Evolutionary conservation across 2,797 vertebrate species (phyloP).

Genomic region (Trachurus trachurus): DNA sequence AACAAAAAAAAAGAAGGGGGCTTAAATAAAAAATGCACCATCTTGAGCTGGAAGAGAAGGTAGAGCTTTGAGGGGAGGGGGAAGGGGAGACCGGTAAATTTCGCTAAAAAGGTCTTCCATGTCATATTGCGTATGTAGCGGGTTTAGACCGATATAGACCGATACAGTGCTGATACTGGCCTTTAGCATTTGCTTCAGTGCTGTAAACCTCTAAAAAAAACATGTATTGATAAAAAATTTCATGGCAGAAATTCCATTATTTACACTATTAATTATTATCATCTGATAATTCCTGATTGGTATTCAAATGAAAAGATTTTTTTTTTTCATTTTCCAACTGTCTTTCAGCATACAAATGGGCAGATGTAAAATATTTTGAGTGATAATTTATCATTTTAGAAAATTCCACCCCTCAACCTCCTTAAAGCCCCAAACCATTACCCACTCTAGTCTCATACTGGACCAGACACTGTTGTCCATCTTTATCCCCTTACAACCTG

Average conservation of each 20-base stretch:
- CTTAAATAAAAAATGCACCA: slow-evolving; percentile 82
- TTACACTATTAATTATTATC: neutral
- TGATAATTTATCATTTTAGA: neutral
- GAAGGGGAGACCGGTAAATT: slow-evolving; percentile 61
- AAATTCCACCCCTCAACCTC: neutral
- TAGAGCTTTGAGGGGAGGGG: slow-evolving; percentile 46
- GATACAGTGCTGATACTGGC: slow-evolving; percentile 32
- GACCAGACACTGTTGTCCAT: slow-evolving; percentile 74
- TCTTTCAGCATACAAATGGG: neutral
- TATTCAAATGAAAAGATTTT: neutral
- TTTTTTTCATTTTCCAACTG: neutral
- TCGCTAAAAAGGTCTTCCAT: slow-evolving; percentile 76
- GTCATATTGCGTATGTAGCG: slow-evolving; percentile 66
- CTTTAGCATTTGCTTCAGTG: slow-evolving; percentile 40
- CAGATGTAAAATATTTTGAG: neutral
- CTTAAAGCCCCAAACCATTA: slow-evolving; percentile 30
- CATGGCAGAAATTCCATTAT: neutral
- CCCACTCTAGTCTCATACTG: slow-evolving; percentile 26
- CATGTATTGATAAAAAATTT: slow-evolving; percentile 3
- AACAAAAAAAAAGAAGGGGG: slow-evolving; percentile 53
- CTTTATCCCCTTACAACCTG: slow-evolving; percentile 63
- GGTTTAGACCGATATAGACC: slow-evolving; percentile 36
- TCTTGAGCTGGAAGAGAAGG: slow-evolving; percentile 64
- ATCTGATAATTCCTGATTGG: neutral
- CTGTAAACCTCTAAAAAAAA: neutral